A percentile compares a stretch with the other conserved stretches of the same genome.
Evolutionary conservation across 2,113 vertebrate genomes (phyloP).

Genomic region (Eclectus roratus): DNA sequence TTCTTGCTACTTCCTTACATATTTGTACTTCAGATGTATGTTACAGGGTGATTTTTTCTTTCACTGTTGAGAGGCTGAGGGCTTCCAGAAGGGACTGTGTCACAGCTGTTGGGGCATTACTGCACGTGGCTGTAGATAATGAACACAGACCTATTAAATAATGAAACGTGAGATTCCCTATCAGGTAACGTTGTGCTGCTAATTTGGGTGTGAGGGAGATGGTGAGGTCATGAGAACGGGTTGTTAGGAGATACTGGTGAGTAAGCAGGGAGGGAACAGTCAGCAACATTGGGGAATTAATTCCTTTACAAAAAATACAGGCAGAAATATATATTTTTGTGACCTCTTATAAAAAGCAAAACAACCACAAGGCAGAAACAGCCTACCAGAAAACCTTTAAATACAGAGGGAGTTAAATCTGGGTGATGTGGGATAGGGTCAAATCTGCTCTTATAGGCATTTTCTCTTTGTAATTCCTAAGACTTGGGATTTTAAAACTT

Average conservation of each 20-base stretch:
- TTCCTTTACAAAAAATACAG: not conserved
- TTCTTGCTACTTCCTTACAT: fast-evolving
- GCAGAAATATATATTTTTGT: not conserved
- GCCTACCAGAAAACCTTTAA: not conserved
- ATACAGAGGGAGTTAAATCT: not conserved
- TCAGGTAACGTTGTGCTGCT: conserved; percentile 15
- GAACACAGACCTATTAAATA: conserved; percentile 19
- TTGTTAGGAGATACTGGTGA: not conserved
- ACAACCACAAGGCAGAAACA: not conserved
- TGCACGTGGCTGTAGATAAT: not conserved
- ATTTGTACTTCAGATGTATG: not conserved
- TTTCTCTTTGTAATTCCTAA: not conserved
- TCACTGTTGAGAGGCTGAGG: not conserved
- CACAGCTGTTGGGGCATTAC: not conserved
- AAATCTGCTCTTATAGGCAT: not conserved
- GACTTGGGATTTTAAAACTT: not conserved
- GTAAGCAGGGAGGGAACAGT: not conserved
- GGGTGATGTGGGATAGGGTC: not conserved
- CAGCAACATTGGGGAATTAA: fast-evolving
- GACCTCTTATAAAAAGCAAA: not conserved
- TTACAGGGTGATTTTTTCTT: not conserved
- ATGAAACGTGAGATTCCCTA: conserved; percentile 38
- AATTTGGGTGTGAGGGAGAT: not conserved
- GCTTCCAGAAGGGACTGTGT: not conserved
- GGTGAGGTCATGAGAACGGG: not conserved